Evolutionary conservation across 2,888 invertebrate species (phyloP), one percentile per base, ranked within the genome.

Genomic region (Caenorhabditis wallacei): DNA sequence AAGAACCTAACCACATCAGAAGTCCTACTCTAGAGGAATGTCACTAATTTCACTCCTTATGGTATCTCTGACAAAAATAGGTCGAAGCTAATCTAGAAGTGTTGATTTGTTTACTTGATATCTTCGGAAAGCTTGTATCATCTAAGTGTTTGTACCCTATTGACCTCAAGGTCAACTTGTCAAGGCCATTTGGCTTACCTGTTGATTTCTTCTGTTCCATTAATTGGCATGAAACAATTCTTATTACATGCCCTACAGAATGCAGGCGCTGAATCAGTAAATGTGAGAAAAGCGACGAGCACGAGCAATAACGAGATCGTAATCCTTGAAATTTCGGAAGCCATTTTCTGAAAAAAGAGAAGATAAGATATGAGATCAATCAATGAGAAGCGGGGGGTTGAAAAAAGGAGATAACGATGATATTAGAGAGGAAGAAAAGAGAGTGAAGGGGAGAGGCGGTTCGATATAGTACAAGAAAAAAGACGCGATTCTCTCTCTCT

Each of bases 161-260:
- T 56, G 69, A 56, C 69, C 69, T 69, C 69, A 69, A 56, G 68
- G 56, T 56, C 43, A 40, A 69, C 18, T 30, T 69, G 43, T 35
- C 69, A 69, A 46, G 56, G 43, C 24, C 43, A 35, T 2, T 61
- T 26, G 13, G 35, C 74, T 56, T 56, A 74, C 74, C 74, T 74
- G 64, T 74, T 74, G 26, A 63, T 48, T 43, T 59, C 68, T 40
- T 76, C 76, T 59, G 76, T 76, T 66, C 74, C 66, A 54, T 78
- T 69, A 54, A 54, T 16, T 37, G 80, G 46, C 54, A 75, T 84
- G 61, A 82, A 87, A 61, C 88, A 88, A 79, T 88, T 86, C 59
- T 87, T 86, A 37, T 69, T 87, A 74, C 88, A 88, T 13, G 86
- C 83, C 22, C 86, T 78, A 69, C 88, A 88, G 16, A 85, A 74